phyloP scores from a whole-genome alignment of 1,140 invertebrate species.

The Brachionus koreanus region DNA sequence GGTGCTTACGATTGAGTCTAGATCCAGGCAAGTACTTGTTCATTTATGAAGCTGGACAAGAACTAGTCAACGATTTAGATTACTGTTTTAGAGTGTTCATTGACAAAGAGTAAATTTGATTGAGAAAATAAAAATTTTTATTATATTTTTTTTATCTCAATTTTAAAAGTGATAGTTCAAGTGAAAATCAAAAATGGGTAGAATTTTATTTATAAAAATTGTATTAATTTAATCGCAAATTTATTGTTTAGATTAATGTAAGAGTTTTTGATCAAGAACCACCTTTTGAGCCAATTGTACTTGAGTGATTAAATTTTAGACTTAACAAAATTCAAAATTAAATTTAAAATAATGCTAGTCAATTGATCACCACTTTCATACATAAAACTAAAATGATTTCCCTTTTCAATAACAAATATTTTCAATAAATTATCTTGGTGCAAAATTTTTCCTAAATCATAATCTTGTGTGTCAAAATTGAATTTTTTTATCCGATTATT shows the following conservation, averaged over 20 bases:
- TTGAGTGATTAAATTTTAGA: constrained; percentile 25
- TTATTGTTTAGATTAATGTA: constrained; percentile 8
- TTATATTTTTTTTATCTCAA: neutral
- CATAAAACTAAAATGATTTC: constrained; percentile 22
- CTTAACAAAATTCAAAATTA: neutral
- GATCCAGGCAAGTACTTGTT: constrained; percentile 35
- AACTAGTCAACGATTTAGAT: neutral
- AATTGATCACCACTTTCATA: constrained; percentile 10
- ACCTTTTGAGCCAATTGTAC: constrained; percentile 7
- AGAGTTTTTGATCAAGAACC: constrained; percentile 25
- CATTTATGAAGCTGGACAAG: constrained; percentile 23
- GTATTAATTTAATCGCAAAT: neutral
- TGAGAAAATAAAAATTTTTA: neutral
- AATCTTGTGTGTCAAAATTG: neutral
- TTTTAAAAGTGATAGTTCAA: neutral
- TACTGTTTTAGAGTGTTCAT: constrained; percentile 37
- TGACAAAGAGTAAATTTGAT: neutral
- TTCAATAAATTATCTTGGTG: neutral
- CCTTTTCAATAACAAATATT: neutral
- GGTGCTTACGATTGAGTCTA: constrained; percentile 26
- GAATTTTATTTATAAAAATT: neutral
- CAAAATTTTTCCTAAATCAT: constrained; percentile 10
- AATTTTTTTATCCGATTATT: neutral
- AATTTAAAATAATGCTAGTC: neutral
- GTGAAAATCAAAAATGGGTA: constrained; percentile 28